A percentile compares a stretch with the other conserved stretches of the same genome.
These are phyloP conservation scores for Micrasema longulum DNA, from an alignment of 1,140 invertebrate genomes.

Conservation along the genomic window DNA sequence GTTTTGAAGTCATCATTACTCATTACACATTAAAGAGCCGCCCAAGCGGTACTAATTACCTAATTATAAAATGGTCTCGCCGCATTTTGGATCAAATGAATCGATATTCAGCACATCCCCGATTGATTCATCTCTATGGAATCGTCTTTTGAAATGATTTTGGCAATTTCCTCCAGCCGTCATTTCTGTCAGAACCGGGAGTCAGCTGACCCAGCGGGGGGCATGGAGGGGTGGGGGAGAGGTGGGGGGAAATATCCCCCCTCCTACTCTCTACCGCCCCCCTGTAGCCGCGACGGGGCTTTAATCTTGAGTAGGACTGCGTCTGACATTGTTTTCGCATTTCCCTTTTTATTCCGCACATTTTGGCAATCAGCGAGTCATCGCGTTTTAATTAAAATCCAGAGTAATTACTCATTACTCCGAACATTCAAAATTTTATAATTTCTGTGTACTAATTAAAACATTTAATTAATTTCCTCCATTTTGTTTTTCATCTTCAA, in stretches of 20 bases:
- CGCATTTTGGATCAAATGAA: slow-evolving; percentile 25
- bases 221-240: not conserved
- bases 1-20: too few species aligned
- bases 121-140: slow-evolving; percentile 37
- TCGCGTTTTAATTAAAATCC: slow-evolving; percentile 38
- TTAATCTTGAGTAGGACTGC: slow-evolving; percentile 34
- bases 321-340: slow-evolving; percentile 37
- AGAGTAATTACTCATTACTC: slow-evolving; percentile 32
- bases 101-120: slow-evolving; percentile 7
- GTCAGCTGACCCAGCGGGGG: slow-evolving; percentile 30
- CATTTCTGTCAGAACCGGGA: slow-evolving; percentile 38
- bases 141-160: slow-evolving; percentile 43
- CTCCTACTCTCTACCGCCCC: not conserved
- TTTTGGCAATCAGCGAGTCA: slow-evolving; percentile 31
- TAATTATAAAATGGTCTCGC: slow-evolving; percentile 28
- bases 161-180: slow-evolving; percentile 45
- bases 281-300: not conserved
- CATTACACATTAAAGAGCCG: not conserved
- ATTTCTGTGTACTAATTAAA: slow-evolving; percentile 28
- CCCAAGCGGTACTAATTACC: slow-evolving; percentile 9
- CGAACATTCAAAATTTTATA: slow-evolving; percentile 5
- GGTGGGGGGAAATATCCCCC: slow-evolving; percentile 4
- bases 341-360: slow-evolving; percentile 33
- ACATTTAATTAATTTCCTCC: slow-evolving; percentile 31
- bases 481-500: not conserved